phyloP scores from a whole-genome alignment of 2,888 invertebrate species.

The Pterostichus madidus region DNA sequence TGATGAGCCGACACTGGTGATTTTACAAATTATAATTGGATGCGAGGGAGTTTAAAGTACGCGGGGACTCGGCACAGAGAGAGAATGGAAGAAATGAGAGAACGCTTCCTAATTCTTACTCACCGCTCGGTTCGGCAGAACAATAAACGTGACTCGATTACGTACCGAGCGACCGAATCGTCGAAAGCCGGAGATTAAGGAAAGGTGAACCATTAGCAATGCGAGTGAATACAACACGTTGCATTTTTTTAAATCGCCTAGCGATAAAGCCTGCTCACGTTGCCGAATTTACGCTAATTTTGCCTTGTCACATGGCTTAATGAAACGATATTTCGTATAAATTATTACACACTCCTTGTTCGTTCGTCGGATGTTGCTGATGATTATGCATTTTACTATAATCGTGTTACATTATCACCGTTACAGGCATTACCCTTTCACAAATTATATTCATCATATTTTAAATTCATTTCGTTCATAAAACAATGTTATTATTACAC shows the following conservation, averaged over 20 bases:
- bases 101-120: conserved; percentile 40
- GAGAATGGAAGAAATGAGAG: conserved; percentile 8
- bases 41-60: conserved; percentile 56
- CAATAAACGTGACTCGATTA: conserved; percentile 63
- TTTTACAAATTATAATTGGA: conserved; percentile 63
- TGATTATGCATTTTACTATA: conserved; percentile 29
- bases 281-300: neutral
- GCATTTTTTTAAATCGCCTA: conserved; percentile 25
- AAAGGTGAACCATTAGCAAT: neutral
- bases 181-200: conserved; percentile 55
- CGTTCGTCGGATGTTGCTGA: neutral
- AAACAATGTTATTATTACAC: too few relatives aligned
- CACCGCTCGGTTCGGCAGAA: conserved; percentile 22
- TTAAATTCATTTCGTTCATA: too few relatives aligned
- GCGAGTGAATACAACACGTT: conserved; percentile 3
- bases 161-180: conserved; percentile 2
- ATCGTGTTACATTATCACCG: conserved; percentile 32
- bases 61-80: too few relatives aligned
- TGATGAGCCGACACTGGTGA: conserved; percentile 56
- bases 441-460: too few relatives aligned
- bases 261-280: neutral
- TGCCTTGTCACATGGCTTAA: neutral
- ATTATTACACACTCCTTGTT: too few relatives aligned
- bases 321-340: too few relatives aligned
- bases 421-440: too few relatives aligned